Evolutionary conservation across 2,888 invertebrate species (phyloP).

Genomic region (Actias luna): DNA sequence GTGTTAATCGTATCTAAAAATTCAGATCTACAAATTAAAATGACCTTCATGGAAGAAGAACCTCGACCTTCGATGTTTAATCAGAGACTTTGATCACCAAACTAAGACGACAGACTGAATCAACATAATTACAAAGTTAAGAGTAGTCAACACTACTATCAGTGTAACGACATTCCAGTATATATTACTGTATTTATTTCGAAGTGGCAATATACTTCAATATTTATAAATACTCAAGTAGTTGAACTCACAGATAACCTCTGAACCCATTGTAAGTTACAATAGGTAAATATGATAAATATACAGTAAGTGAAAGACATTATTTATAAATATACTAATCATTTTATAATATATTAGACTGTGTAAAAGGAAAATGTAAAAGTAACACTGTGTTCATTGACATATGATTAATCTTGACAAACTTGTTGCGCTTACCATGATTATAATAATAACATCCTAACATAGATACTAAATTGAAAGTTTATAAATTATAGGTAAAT

Average conservation of each 20-base stretch:
- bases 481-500: no score
- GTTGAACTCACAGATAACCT: slow-evolving; percentile 34
- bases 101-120: background rate
- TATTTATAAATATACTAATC: slow-evolving; percentile 3
- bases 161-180: slow-evolving; percentile 18
- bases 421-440: no score
- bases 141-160: background rate
- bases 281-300: slow-evolving; percentile 5
- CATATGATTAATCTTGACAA: background rate
- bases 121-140: slow-evolving; percentile 1
- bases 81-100: background rate
- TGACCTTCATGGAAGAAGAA: background rate
- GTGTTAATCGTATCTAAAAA: background rate
- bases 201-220: background rate
- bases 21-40: background rate
- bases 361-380: background rate
- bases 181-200: slow-evolving; percentile 19
- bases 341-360: background rate
- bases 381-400: background rate
- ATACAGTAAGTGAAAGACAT: slow-evolving; percentile 17
- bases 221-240: slow-evolving; percentile 9
- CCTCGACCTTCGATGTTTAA: background rate
- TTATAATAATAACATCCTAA: no score
- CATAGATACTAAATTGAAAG: no score
- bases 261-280: slow-evolving; percentile 10